Evolutionary conservation across 53 echinoderm and acorn worm species (phyloP), one percentile per base, ranked within the genome.

Genomic region (Holothuria scabra): DNA sequence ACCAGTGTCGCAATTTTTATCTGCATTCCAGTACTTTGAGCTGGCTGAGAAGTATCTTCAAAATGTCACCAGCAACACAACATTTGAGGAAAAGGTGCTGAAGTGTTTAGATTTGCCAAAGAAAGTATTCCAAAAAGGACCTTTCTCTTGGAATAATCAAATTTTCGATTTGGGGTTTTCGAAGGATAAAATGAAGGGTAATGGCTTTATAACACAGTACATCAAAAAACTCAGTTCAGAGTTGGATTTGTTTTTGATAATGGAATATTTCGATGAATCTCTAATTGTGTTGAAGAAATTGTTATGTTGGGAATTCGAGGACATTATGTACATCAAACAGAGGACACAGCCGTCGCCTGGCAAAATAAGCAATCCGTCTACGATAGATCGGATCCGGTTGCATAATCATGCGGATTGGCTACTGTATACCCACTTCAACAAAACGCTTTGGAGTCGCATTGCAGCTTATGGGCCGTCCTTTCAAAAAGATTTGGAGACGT

Each of bases 191-290:
- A 87, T 90, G 62, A 59, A 46, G 10, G 84, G 84, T 13, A 75
- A 55, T 10, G 41, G 20, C 24, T 35, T 59, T 8, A 84, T 92
- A 13, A 75, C 46, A 62, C 30, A 44, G 34, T 87, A 84, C 35
- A 89, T 92, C 20, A 18, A 30, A 10, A 89, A 68, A 28, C 55
- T 92, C 3, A 64, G 30, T 35, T 32, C n/a, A 22, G 86, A 92
- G 55, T 61, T 92, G 31, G 79, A 86, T 61, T 60, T 92, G 33
- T 83, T 92, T 20, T 46, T 92, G 31, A 83, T 92, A 6, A 92
- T 84, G 30, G 89, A 92, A 31, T 92, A 92, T 67, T 87, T 89
- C 32, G 87, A 92, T 22, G 92, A 92, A 80, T 92, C 92, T 7
- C 55, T 92, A 13, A 32, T 92, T 28, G 32, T 92, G 34, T 60